Conservation (phyloP, 64 coral and sea anemone genomes). For the Orbicella faveolata region DNA sequence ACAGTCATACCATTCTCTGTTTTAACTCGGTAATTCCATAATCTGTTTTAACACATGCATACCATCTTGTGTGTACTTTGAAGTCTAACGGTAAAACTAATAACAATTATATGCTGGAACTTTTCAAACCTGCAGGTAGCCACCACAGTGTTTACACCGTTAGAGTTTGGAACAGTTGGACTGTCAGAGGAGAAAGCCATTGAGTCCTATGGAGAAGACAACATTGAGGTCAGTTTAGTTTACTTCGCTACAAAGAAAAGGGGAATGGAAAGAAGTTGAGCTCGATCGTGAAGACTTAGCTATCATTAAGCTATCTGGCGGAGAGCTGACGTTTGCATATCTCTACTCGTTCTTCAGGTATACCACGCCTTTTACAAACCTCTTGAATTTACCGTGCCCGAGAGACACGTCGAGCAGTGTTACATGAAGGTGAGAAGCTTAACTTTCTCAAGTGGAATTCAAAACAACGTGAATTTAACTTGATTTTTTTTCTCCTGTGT, state of each 20-base stretch:
- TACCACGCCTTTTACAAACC: constrained; percentile 99
- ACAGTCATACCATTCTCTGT: not conserved
- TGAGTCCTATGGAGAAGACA: constrained; percentile 66
- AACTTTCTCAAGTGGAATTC: not conserved
- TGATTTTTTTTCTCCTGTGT: not conserved
- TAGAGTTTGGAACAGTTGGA: constrained; percentile 87
- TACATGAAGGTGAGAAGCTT: constrained; percentile 71
- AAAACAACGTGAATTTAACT: not conserved
- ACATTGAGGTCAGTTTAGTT: constrained; percentile 69
- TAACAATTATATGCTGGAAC: not conserved
- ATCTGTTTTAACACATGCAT: not conserved
- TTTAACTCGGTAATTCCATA: not conserved
- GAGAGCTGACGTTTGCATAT: not conserved
- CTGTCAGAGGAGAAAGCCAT: constrained; percentile 86
- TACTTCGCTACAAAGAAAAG: not conserved
- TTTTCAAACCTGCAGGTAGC: constrained; percentile 40
- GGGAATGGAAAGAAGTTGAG: too few relatives aligned
- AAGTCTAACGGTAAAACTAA: not conserved
- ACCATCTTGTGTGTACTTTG: not conserved
- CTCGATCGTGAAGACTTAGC: too few relatives aligned
- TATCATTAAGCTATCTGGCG: too few relatives aligned
- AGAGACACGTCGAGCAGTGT: constrained; percentile 61
- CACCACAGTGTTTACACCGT: constrained; percentile 93
- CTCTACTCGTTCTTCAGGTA: constrained; percentile 36
- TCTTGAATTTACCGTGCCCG: constrained; percentile 80